phyloP scores from a whole-genome alignment of 1,140 invertebrate species.

The Diprion similis region DNA sequence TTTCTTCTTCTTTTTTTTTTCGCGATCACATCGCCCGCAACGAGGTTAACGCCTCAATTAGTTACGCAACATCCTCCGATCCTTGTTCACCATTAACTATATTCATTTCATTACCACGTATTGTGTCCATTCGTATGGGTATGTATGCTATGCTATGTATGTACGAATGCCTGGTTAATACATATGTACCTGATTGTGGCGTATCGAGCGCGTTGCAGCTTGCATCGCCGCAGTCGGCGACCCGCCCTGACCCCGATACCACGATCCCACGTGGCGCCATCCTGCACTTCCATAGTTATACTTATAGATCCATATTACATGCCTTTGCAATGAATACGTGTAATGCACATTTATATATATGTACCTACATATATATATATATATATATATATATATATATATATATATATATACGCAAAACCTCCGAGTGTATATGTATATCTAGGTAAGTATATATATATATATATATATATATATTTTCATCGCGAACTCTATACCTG shows the following conservation, averaged over 20 bases:
- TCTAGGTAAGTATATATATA: neutral
- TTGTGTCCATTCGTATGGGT: neutral
- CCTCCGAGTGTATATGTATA: too few species aligned
- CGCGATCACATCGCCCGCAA: neutral
- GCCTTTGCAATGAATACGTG: neutral
- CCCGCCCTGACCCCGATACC: conserved; percentile 6
- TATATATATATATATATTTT: neutral
- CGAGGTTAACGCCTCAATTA: conserved; percentile 10
- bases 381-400: too few species aligned
- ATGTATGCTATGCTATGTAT: too few species aligned
- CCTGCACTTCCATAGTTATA: neutral
- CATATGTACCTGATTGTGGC: too few species aligned
- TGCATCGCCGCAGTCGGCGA: conserved; percentile 4
- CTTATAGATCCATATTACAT: neutral
- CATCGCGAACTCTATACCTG: neutral
- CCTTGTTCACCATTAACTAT: neutral
- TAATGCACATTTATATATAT: too few species aligned
- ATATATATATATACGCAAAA: too few species aligned
- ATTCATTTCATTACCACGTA: neutral
- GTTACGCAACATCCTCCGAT: conserved; percentile 9
- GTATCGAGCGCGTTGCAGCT: neutral
- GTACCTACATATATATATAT: neutral
- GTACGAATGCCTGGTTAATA: too few species aligned
- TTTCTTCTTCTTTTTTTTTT: neutral
- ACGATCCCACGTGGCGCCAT: neutral